Conservation (phyloP, 2,113 vertebrate species). For the Cyanoramphus novaezelandiae region DNA sequence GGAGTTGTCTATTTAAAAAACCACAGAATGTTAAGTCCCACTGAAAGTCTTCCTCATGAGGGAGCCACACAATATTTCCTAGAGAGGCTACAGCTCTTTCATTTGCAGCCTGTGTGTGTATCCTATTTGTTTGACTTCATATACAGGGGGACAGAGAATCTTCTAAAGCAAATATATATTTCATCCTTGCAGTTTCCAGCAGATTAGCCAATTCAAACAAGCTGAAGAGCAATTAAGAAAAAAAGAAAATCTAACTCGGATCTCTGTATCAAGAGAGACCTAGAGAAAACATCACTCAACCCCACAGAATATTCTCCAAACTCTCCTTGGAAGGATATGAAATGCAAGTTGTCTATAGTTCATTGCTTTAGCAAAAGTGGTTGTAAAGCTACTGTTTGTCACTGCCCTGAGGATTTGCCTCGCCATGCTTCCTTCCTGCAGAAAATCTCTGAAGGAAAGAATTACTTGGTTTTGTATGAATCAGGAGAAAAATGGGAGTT, state of each 20-base stretch:
- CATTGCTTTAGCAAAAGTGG: neutral
- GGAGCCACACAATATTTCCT: neutral
- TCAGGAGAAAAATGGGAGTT: neutral
- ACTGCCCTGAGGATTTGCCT: neutral
- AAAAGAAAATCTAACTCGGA: neutral
- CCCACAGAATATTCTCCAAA: neutral
- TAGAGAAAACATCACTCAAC: neutral
- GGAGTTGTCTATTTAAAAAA: neutral
- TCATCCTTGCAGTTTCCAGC: neutral
- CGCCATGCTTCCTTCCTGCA: neutral
- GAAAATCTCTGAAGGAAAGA: neutral
- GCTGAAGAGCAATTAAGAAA: neutral
- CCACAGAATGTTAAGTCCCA: rapidly evolving
- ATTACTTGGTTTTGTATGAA: neutral
- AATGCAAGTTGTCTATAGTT: neutral
- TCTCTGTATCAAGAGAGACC: neutral
- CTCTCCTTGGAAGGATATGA: neutral
- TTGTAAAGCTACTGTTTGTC: neutral
- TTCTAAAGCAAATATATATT: neutral
- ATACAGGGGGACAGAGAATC: neutral
- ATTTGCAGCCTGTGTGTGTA: neutral
- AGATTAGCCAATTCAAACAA: slow-evolving; percentile 12
- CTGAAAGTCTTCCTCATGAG: neutral
- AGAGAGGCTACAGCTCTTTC: neutral
- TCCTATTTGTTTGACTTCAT: neutral